Percentiles rank a stretch among this genome's conserved stretches.
Evolutionary conservation across 1,140 invertebrate genomes (phyloP).

Genomic region (Portunus trituberculatus): DNA sequence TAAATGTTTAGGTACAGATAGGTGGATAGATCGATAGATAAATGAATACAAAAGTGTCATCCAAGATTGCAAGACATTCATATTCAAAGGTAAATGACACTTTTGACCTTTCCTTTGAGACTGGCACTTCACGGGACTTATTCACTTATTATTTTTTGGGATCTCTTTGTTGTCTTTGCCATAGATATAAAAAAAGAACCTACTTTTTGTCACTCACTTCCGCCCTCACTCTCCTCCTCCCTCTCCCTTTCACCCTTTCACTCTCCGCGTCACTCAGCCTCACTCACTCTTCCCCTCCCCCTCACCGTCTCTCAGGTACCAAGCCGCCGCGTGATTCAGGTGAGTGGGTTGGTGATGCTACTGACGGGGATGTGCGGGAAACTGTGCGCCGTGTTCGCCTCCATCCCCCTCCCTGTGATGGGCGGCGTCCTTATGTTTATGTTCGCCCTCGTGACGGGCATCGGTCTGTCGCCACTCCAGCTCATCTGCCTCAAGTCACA

Average conservation of each 20-base stretch:
- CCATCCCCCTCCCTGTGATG: constrained; percentile 92
- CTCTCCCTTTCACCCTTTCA: no score
- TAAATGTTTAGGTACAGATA: not conserved
- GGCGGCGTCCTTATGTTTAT: constrained; percentile 93
- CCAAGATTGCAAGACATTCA: no score
- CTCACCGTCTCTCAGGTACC: constrained; percentile 85
- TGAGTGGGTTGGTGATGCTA: constrained; percentile 89
- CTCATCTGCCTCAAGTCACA: constrained; percentile 36
- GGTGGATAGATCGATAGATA: not conserved
- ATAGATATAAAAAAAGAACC: no score
- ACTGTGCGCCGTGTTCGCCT: constrained; percentile 91
- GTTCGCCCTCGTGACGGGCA: constrained; percentile 92
- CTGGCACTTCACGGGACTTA: no score
- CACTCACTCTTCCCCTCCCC: no score
- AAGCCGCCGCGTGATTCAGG: constrained; percentile 91
- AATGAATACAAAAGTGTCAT: not conserved
- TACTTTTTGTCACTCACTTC: no score
- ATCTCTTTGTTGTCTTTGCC: no score
- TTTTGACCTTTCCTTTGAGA: no score
- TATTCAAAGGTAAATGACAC: no score
- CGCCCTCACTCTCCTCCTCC: no score
- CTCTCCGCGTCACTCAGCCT: no score
- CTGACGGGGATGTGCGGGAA: constrained; percentile 90
- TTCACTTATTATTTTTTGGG: no score
- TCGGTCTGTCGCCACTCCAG: constrained; percentile 79